Evolutionary conservation across 2,113 vertebrate genomes (phyloP), one percentile per base, ranked within the genome.

Genomic region (Lamprotornis superbus): DNA sequence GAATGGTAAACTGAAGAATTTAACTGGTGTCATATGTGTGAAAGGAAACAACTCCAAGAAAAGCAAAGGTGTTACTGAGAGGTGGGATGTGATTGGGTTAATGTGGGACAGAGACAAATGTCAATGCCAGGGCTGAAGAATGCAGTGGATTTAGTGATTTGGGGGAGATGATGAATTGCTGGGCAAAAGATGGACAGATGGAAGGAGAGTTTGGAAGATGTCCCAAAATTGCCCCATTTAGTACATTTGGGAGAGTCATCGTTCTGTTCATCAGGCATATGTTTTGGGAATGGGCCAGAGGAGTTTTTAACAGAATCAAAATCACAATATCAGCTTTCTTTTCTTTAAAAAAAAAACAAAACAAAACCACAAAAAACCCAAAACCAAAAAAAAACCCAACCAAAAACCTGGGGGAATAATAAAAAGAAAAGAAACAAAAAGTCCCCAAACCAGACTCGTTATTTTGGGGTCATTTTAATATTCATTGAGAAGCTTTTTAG

Each of bases 181-280:
- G 87, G 70, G 83, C 77, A 93, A 77, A 92, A 89, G 52, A 92
- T 84, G 70, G 91, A 64, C 94, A 96, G 93, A 95, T 95, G 93
- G 94, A 94, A 80, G 73, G 57, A 87, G 37, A 95, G 84, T 88
- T 95, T 95, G 93, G 94, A 95, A 93, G 53, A 82, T 65, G 69
- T 91, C 89, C 95, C 81, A 95, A 87, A 95, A 95, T 82, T 84
- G 44, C 64, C 93, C 89, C 80, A 33, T 89, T 95, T 82, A 50
- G 74, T 91, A 68, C n/a, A 31, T 96, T 95, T 89, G 65, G 83
- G 93, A 94, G 81, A 94, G 49, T 93, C 87, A 85, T 95, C 15
- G 0, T 80, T 77, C 80, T 77, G 83, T 46, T 95, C 47, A 84
- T 91, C 52, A 79, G 13, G 10, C 77, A 61, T 91, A 85, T 87